Percentiles rank a stretch among this genome's conserved stretches.
Conservation (phyloP, 2,888 invertebrate genomes). For the Eupithecia abbreviata region DNA sequence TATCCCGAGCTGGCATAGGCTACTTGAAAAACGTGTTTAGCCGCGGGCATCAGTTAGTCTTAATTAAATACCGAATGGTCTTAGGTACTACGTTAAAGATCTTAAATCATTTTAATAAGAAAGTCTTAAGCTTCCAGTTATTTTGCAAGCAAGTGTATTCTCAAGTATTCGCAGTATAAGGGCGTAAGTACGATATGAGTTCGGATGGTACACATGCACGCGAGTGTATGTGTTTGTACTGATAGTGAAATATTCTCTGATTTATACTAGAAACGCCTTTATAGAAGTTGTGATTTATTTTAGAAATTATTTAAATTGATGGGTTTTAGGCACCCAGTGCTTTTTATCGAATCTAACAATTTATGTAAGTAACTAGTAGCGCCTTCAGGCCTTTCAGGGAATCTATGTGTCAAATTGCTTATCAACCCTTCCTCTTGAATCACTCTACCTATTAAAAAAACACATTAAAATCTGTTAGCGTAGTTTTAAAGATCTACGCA, state of each 20-base stretch:
- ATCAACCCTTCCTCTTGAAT: no score
- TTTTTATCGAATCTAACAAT: background rate
- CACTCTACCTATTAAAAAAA: no score
- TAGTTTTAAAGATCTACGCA: no score
- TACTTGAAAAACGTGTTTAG: no score
- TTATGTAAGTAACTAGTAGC: background rate
- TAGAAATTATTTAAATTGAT: background rate
- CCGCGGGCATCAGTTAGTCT: no score
- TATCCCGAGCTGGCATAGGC: no score
- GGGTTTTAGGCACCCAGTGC: background rate
- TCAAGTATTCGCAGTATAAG: slow-evolving; percentile 66
- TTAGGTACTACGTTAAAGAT: background rate
- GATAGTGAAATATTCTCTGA: slow-evolving; percentile 48
- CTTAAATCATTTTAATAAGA: background rate
- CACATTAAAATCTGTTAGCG: no score
- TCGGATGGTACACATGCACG: slow-evolving; percentile 65
- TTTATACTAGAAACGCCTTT: slow-evolving; percentile 34
- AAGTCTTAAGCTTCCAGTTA: slow-evolving; percentile 31
- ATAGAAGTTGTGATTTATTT: background rate
- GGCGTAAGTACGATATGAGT: slow-evolving; percentile 83
- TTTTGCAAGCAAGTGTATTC: slow-evolving; percentile 59
- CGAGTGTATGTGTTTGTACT: slow-evolving; percentile 53
- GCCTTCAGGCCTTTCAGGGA: no score
- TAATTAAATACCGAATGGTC: no score
- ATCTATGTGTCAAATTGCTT: no score